Evolutionary conservation across 2,888 invertebrate species (phyloP).

Genomic region (Julus scandinavius): DNA sequence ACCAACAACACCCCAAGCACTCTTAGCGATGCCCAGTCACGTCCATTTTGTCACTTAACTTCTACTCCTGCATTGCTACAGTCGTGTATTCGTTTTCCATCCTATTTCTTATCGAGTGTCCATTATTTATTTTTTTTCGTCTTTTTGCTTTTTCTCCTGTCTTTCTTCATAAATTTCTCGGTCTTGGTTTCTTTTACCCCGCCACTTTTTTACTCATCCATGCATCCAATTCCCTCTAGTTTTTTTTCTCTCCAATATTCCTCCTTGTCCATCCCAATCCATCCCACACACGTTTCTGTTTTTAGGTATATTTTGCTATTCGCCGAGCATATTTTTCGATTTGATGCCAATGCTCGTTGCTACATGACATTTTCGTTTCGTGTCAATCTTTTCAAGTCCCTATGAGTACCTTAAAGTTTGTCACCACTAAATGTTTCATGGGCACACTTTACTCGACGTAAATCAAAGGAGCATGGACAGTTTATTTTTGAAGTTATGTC

Average conservation of each 20-base stretch:
- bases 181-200: background rate
- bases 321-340: background rate
- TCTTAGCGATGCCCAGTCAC: background rate
- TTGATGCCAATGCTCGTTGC: constrained; percentile 6
- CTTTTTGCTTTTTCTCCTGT: background rate
- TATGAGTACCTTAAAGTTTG: constrained; percentile 51
- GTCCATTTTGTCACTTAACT: background rate
- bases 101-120: background rate
- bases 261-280: background rate
- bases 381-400: constrained; percentile 47
- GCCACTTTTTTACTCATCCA: background rate
- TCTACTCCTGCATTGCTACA: background rate
- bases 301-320: constrained; percentile 6
- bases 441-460: constrained; percentile 50
- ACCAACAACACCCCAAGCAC: background rate
- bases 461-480: constrained; percentile 47
- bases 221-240: background rate
- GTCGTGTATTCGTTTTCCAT: background rate
- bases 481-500: constrained; percentile 47
- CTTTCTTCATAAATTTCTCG: constrained; percentile 36
- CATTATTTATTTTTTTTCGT: background rate
- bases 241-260: constrained; percentile 14
- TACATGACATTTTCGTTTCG: constrained; percentile 25
- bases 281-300: background rate
- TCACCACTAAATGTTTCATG: constrained; percentile 49